Evolutionary conservation across 1,140 invertebrate genomes (phyloP), one percentile per base, ranked within the genome.

Genomic region (Ooceraea biroi): DNA sequence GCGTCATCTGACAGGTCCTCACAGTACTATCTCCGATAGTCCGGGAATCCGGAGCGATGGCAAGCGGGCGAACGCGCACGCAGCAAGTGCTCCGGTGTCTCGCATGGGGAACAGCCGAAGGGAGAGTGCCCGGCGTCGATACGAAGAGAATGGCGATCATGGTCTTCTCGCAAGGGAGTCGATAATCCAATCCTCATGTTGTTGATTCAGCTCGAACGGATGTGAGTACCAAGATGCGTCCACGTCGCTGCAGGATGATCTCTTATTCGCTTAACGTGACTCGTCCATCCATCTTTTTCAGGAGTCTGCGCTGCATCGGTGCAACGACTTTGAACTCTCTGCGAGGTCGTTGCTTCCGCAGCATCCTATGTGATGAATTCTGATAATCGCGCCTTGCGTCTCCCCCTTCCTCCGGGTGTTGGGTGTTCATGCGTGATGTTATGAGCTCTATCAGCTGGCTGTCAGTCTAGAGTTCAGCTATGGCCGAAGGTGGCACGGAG

Each of bases 401-500:
- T 48, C 5, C 11, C 22, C 57, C 36, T 7, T 17, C n/a, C 7
- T 36, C 36, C 36, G 36, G 36, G n/a, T 41, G 19, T 19, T 46
- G 36, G 25, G 22, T 66, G 46, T 27, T 41, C 25, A 68, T 55
- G 41, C 65, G 36, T 30, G 8, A 71, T 36, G 3, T 10, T 22
- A 46, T 71, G 36, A 78, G n/a, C n/a, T 77, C 19, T 25, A 41
- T 48, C 11, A 19, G 48, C 19, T 41, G 8, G 41, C 57, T 69
- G 14, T 25, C n/a, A 30, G 46, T 78, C 36, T 72, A 77, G 83
- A 66, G 60, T 80, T 83, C 85, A 77, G 85, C 55, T 80, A 94
- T 94, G 94, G 94, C 94, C 73, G 94, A 94, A 83, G 92, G 92
- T 83, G 92, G 92, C 87, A 89, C 77, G 48, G 93, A 94, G 77